Conservation (phyloP, 2,797 vertebrate genomes). For the Chrosomus eos region DNA sequence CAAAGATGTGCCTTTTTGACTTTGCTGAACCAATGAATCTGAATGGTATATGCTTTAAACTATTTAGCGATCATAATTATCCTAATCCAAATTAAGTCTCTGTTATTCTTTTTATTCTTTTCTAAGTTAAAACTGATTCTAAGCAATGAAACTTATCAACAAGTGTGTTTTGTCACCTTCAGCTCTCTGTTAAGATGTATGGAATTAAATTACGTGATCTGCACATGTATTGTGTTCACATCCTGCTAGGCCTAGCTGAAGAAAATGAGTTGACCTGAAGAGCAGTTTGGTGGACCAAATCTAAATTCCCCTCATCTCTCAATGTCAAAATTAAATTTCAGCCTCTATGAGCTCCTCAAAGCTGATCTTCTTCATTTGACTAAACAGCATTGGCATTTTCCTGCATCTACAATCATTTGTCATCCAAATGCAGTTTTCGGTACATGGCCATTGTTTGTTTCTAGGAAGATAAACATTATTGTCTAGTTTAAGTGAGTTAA, state of each 20-base stretch:
- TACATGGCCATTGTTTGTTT: constrained; percentile 1
- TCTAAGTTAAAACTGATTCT: constrained; percentile 11
- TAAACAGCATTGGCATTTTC: constrained; percentile 37
- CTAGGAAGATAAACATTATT: constrained; percentile 14
- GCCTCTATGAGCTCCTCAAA: constrained; percentile 36
- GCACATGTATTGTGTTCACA: constrained; percentile 19
- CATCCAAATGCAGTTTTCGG: constrained; percentile 29
- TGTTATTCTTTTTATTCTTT: constrained; percentile 33
- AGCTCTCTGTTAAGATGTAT: constrained; percentile 34
- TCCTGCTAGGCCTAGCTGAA: constrained; percentile 13
- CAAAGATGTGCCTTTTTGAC: constrained; percentile 24
- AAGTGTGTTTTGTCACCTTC: constrained; percentile 50
- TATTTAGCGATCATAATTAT: neutral
- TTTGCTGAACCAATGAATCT: constrained; percentile 14
- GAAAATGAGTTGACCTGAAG: constrained; percentile 48
- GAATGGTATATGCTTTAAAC: constrained; percentile 23
- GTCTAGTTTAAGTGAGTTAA: constrained; percentile 31
- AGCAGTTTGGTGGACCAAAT: constrained; percentile 43
- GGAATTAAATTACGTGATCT: constrained; percentile 25
- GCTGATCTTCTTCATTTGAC: constrained; percentile 41
- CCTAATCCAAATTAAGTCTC: neutral
- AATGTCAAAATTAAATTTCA: constrained; percentile 53
- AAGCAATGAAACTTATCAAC: neutral
- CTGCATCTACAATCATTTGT: constrained; percentile 42
- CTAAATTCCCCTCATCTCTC: constrained; percentile 49